A percentile compares a stretch with the other conserved stretches of the same genome.
Evolutionary conservation across 2,888 invertebrate genomes (phyloP).

Genomic region (Coleophora flavipennella): DNA sequence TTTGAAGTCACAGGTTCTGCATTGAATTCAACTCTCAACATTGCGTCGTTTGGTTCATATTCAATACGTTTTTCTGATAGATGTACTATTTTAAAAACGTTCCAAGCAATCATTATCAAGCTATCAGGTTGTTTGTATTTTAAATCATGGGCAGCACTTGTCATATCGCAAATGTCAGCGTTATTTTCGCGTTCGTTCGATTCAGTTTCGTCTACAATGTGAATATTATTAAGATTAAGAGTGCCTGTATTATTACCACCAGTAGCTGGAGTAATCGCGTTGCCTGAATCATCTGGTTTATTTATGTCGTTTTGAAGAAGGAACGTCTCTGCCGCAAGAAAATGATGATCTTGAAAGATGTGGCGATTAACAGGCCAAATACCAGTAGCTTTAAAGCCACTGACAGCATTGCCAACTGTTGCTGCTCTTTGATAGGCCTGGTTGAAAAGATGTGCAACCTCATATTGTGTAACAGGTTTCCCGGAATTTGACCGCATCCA

Average conservation of each 20-base stretch:
- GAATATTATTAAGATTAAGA: neutral
- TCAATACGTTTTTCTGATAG: neutral
- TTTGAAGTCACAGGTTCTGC: neutral
- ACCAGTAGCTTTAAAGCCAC: neutral
- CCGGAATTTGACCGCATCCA: neutral
- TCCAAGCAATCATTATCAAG: too few species aligned
- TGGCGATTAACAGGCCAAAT: constrained; percentile 3
- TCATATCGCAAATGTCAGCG: neutral
- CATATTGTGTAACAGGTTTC: neutral
- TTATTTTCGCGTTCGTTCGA: neutral
- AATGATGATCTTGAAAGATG: constrained; percentile 1
- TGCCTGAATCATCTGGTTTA: too few species aligned
- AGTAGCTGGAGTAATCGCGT: too few species aligned
- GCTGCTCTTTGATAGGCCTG: too few species aligned
- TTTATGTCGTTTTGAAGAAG: neutral
- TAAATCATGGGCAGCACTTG: neutral
- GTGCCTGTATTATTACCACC: neutral
- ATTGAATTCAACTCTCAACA: neutral
- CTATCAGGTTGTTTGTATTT: neutral
- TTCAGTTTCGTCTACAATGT: neutral
- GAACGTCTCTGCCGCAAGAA: neutral
- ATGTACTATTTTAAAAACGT: too few species aligned
- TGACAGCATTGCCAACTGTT: neutral
- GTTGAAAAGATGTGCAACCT: neutral
- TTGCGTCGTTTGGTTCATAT: neutral